Evolutionary conservation across 2,797 vertebrate genomes (phyloP), one percentile per base, ranked within the genome.

Genomic region (Fistularia tabacaria): DNA sequence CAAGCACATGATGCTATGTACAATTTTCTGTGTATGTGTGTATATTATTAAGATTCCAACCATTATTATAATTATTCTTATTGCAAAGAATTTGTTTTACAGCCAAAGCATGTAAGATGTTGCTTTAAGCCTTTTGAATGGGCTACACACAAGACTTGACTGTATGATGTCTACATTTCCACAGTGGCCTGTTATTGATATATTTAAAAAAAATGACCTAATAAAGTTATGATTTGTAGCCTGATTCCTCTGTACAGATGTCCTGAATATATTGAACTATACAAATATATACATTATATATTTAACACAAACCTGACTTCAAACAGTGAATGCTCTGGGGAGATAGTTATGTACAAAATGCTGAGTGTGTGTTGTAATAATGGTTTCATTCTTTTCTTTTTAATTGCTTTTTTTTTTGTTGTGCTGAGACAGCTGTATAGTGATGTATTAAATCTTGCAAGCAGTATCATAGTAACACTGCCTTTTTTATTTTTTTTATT

Each of bases 91-190:
- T 90, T 88, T 86, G 64, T 85, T 85, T 85, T 86, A 51, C 92
- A 95, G 92, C 93, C 94, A 95, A 97, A 96, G 95, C 94, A 95
- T 95, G 95, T 92, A 91, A 91, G 89, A 87, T 93, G 91, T 93
- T 84, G 88, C 90, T 91, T 94, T 93, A 92, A 92, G 88, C 92
- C 93, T 92, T 91, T 88, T 87, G 77, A 84, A 85, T 62, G 71
- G 93, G 92, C 92, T 89, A 86, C 90, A 88, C 84, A 83, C 78
- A 77, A 86, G 85, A 67, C 89, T 90, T 88, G 80, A 93, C 92
- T 91, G 91, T 88, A 92, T 65, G 87, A 92, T 92, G 90, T 90
- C 89, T 89, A 91, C 91, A 90, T 91, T 89, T 90, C 86, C 90
- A 91, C 92, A 92, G 89, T 92, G 91, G 91, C 91, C 92, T 93